These are phyloP conservation scores for Octodonta nipae DNA, from an alignment of 2,888 invertebrate species.

Conservation along the genomic window DNA sequence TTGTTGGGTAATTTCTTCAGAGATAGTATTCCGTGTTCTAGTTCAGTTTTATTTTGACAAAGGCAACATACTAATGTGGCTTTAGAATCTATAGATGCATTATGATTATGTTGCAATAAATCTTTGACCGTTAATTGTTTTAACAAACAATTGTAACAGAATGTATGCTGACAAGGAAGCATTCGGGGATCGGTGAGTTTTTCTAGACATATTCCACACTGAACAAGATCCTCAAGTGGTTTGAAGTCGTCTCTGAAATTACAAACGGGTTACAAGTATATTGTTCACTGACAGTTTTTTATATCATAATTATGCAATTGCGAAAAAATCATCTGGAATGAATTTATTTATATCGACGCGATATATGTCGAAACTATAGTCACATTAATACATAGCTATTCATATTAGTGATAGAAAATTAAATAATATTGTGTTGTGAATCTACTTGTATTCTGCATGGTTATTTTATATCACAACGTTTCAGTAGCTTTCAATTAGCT, in stretches of 20 bases:
- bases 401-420: too few species aligned
- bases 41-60: constrained; percentile 39
- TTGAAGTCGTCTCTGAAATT: constrained; percentile 28
- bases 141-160: constrained; percentile 45
- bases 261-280: too few species aligned
- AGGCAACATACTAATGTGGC: constrained; percentile 40
- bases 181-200: constrained; percentile 45
- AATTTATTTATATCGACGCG: too few species aligned
- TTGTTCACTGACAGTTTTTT: too few species aligned
- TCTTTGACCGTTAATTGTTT: constrained; percentile 15
- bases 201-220: constrained; percentile 47
- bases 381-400: too few species aligned
- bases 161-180: constrained; percentile 55
- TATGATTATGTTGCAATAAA: constrained; percentile 2
- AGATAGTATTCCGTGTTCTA: constrained; percentile 39
- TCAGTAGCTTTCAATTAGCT: too few species aligned
- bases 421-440: too few species aligned
- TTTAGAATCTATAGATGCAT: constrained; percentile 4
- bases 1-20: constrained; percentile 51
- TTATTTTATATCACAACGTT: too few species aligned
- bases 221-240: constrained; percentile 45
- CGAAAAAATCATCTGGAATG: too few species aligned
- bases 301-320: too few species aligned
- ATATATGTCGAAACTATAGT: too few species aligned
- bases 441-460: too few species aligned